Evolutionary conservation across 2,113 vertebrate genomes (phyloP).

Genomic region (Sciurus niger): DNA sequence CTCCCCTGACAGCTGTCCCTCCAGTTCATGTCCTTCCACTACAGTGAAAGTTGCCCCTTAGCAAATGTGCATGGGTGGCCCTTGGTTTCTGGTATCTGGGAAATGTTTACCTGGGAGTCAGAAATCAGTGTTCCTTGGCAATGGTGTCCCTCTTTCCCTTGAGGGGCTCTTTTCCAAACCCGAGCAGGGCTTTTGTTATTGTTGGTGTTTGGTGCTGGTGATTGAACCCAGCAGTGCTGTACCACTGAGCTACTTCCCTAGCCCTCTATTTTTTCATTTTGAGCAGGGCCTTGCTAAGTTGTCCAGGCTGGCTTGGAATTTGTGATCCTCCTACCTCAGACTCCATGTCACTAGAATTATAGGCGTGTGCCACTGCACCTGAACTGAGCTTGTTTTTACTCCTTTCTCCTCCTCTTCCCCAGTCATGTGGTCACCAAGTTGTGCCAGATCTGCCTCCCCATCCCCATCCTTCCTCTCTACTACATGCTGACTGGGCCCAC

Average conservation of each 20-base stretch:
- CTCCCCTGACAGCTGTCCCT: background rate
- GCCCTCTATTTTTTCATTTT: too few relatives aligned
- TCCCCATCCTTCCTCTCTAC: background rate
- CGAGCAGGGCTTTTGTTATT: background rate
- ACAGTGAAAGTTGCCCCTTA: background rate
- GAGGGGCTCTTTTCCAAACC: background rate
- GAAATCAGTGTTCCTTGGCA: background rate
- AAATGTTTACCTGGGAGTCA: background rate
- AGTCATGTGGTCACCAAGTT: background rate
- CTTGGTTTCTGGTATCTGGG: background rate
- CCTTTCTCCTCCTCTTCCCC: too few relatives aligned
- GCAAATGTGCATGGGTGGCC: background rate
- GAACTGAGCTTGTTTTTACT: background rate
- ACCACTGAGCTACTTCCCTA: too few relatives aligned
- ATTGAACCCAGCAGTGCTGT: too few relatives aligned
- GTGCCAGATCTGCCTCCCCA: background rate
- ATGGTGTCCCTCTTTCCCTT: background rate
- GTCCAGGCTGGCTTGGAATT: too few relatives aligned
- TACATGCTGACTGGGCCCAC: background rate
- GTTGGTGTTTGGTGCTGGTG: too few relatives aligned
- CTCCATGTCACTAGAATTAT: too few relatives aligned
- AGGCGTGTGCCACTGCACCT: too few relatives aligned
- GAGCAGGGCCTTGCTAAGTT: too few relatives aligned
- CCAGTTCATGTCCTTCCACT: background rate
- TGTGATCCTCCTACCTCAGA: too few relatives aligned